Base-by-base conservation (phyloP, 2,797 vertebrate species). In the Siniperca obscura region DNA sequence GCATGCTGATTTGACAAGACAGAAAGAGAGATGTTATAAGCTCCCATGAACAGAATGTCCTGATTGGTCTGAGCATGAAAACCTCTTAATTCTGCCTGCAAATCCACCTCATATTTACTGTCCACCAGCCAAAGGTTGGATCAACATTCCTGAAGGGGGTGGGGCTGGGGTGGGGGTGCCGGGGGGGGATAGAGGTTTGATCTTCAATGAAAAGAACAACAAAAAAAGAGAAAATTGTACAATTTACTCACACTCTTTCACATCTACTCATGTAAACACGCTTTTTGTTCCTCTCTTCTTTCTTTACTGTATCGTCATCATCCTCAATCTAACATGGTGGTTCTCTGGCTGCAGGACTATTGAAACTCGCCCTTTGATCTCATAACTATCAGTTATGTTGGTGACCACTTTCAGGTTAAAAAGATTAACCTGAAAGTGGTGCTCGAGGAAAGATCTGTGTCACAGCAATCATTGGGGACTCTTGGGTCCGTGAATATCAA, bases 131-230 rank as follows among this genome's bases (percentile, higher is more conserved):
- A 42, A 55, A 74, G 57, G 14, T 74, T 0, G 52, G 86, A 70
- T 83, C 78, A 81, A 81, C 81, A 86, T 81, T 88, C 83, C 86
- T 57, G 61, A 64, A 74, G 25, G 60, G 25, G 25, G 27, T 3
- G 27, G 27, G 27, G 27, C 27, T 30, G 27, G 7, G 25, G 16
- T 27, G 1, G 21, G n/a, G n/a, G n/a, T n/a, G n/a, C n/a, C n/a
- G n/a, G n/a, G 8, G 34, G 3, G 7, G 10, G 36, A 6, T 12
- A 42, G 46, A 53, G 34, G n/a, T 62, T 38, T 11, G 61, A 56
- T 30, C n/a, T 57, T 46, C 36, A 44, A 5, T 50, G 27, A 48
- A 36, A 34, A 27, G 14, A 52, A 40, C 59, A 27, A n/a, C 4
- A 7, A 21, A 5, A 17, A 3, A 19, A 30, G 5, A 27, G 30